Percentiles rank a stretch among this genome's conserved stretches.
Evolutionary conservation across 2,888 invertebrate species (phyloP).

Genomic region (Drosophila fungiperda): DNA sequence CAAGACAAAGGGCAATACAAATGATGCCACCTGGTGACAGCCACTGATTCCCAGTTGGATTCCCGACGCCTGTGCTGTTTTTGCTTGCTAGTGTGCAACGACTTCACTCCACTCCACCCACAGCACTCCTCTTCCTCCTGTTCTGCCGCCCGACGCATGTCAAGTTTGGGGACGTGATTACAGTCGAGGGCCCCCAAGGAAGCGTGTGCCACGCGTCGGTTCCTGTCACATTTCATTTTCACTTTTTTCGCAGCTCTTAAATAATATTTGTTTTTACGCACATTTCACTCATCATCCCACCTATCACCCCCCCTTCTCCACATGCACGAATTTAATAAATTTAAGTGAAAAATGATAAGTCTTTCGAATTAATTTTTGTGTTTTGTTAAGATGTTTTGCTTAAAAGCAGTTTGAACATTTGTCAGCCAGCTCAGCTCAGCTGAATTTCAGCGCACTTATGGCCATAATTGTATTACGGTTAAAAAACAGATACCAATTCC

Average conservation of each 20-base stretch:
- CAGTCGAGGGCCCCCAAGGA: conserved; percentile 17
- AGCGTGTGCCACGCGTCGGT: conserved; percentile 36
- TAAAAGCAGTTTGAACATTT: conserved; percentile 43
- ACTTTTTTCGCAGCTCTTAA: conserved; percentile 44
- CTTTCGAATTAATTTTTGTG: not conserved
- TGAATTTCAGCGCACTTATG: conserved; percentile 36
- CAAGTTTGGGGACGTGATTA: conserved; percentile 19
- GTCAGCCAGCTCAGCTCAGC: conserved; percentile 36
- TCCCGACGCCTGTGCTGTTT: conserved; percentile 19
- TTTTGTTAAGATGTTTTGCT: conserved; percentile 32
- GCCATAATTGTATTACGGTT: conserved; percentile 9
- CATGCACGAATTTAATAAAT: conserved; percentile 67
- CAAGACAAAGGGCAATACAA: conserved; percentile 27
- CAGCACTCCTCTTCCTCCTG: not conserved
- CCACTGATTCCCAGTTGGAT: conserved; percentile 48
- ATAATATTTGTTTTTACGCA: conserved; percentile 59
- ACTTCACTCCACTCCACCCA: not conserved
- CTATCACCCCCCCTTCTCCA: not conserved
- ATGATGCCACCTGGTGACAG: conserved; percentile 43
- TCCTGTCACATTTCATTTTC: conserved; percentile 64
- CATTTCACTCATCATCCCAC: conserved; percentile 20
- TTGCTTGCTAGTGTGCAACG: conserved; percentile 2
- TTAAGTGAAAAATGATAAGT: conserved; percentile 41
- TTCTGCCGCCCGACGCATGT: conserved; percentile 21
- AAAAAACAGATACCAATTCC: not conserved